Conservation (phyloP, 2,888 invertebrate species). For the Atrina japonica region DNA sequence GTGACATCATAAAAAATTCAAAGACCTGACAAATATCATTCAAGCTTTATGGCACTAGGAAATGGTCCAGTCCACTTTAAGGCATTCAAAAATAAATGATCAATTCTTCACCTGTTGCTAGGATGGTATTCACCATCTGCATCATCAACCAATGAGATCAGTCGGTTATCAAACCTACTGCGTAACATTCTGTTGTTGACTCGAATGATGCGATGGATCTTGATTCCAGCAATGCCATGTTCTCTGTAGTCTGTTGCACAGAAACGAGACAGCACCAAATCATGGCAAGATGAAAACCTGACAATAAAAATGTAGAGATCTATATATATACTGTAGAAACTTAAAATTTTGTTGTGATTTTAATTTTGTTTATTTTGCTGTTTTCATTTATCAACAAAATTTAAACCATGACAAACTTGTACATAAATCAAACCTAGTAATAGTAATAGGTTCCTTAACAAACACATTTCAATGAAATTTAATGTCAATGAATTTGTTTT, state of each 20-base stretch:
- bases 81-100: background rate
- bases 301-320: conserved; percentile 2
- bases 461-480: no score
- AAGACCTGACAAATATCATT: no score
- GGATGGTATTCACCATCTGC: conserved; percentile 71
- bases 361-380: no score
- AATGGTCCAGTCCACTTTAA: background rate
- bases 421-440: no score
- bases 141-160: conserved; percentile 71
- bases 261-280: conserved; percentile 79
- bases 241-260: conserved; percentile 78
- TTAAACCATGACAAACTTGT: no score
- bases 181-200: conserved; percentile 78
- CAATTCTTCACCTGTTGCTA: conserved; percentile 57
- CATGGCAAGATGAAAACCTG: conserved; percentile 80
- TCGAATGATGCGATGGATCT: conserved; percentile 76
- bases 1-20: no score
- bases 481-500: no score
- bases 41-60: no score
- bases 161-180: conserved; percentile 75
- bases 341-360: no score
- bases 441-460: no score
- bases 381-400: no score
- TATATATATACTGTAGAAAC: background rate
- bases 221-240: conserved; percentile 75